phyloP scores from a whole-genome alignment of 2,888 invertebrate genomes.

The Plutella xylostella region DNA sequence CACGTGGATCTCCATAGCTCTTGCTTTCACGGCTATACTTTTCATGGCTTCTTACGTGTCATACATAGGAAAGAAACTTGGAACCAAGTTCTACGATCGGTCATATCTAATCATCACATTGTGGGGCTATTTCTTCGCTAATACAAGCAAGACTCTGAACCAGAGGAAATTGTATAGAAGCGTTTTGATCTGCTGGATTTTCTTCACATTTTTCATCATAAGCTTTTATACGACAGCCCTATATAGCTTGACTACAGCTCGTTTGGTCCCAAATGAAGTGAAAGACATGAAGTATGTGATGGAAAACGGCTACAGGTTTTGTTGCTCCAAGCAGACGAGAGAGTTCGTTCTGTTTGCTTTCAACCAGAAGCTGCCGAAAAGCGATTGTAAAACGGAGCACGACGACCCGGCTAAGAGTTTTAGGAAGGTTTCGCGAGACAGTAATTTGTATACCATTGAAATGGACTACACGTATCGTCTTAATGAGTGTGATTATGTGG shows the following conservation, averaged over 20 bases:
- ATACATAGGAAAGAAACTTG: too few species aligned
- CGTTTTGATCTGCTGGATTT: slow-evolving; percentile 17
- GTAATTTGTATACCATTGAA: not conserved
- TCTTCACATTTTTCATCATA: slow-evolving; percentile 15
- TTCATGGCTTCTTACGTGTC: not conserved
- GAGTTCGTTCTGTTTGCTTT: not conserved
- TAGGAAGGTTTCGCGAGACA: not conserved
- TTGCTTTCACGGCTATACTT: not conserved
- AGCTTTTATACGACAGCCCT: slow-evolving; percentile 18
- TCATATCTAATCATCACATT: slow-evolving; percentile 1
- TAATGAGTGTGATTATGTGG: not conserved
- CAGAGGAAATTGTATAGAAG: slow-evolving; percentile 6
- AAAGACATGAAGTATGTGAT: not conserved
- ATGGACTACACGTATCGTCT: not conserved
- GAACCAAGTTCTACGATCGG: too few species aligned
- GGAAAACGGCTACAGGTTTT: not conserved
- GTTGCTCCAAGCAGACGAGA: not conserved
- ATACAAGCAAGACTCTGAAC: slow-evolving; percentile 4
- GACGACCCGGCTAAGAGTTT: not conserved
- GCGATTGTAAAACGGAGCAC: not conserved
- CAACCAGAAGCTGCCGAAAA: not conserved
- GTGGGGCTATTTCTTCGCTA: slow-evolving; percentile 15
- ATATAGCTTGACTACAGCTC: slow-evolving; percentile 13
- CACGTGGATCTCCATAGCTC: not conserved
- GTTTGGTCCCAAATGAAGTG: not conserved